phyloP scores from a whole-genome alignment of 2,113 vertebrate species.

The Equus przewalskii region DNA sequence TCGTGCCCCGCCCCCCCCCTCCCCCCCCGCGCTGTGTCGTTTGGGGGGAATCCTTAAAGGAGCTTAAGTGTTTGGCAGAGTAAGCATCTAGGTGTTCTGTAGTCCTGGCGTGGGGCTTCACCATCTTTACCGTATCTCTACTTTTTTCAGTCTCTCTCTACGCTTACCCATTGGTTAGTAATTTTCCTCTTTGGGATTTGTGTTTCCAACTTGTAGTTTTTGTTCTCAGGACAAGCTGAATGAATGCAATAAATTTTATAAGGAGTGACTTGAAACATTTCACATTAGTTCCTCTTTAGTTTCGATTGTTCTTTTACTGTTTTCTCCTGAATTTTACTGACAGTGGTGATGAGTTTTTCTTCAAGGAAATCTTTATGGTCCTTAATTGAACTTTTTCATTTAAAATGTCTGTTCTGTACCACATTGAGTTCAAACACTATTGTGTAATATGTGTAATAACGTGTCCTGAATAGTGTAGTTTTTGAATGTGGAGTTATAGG shows the following conservation, averaged over 20 bases:
- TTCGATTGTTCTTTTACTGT: neutral
- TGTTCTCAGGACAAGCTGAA: neutral
- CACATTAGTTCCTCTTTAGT: neutral
- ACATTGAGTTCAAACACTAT: neutral
- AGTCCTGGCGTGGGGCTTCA: neutral
- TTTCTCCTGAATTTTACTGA: conserved; percentile 23
- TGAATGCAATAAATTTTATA: neutral
- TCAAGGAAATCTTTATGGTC: neutral
- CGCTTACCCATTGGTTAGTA: neutral
- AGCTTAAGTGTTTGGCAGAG: neutral
- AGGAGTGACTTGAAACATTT: neutral
- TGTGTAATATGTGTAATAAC: conserved; percentile 7
- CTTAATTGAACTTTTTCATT: conserved; percentile 10
- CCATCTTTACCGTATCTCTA: neutral
- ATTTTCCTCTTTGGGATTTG: neutral
- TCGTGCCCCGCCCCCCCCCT: neutral
- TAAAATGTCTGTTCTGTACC: neutral
- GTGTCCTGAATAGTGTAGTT: neutral
- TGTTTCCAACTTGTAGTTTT: conserved; percentile 64
- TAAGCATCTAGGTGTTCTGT: neutral
- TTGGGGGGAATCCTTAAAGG: neutral
- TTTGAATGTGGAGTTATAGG: neutral
- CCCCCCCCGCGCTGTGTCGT: neutral
- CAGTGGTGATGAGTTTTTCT: neutral
- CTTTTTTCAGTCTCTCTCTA: neutral